Conservation (phyloP, 2,113 vertebrate species). For the Hippocampus comes region DNA sequence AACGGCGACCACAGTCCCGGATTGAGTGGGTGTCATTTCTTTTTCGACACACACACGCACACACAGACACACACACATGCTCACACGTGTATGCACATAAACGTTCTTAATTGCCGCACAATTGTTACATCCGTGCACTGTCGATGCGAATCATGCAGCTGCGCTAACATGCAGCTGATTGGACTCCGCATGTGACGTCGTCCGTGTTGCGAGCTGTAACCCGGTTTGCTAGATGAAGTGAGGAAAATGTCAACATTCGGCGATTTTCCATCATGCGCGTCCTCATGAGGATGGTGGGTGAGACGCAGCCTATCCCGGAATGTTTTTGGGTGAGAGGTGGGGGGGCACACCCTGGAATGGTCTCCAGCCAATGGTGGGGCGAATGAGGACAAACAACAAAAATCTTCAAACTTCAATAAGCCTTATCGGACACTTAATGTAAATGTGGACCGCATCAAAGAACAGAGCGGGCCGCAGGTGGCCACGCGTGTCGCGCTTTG, state of each 20-base stretch:
- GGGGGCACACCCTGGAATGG: not conserved
- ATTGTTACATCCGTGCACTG: slow-evolving; percentile 27
- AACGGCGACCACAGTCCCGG: slow-evolving; percentile 91
- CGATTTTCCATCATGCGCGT: too few species aligned
- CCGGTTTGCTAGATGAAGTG: too few species aligned
- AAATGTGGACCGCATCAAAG: not conserved
- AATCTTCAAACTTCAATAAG: not conserved
- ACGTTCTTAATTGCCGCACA: slow-evolving; percentile 12
- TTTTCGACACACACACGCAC: too few species aligned
- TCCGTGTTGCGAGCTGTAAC: too few species aligned
- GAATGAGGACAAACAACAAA: not conserved
- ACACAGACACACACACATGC: not conserved
- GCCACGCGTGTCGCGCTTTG: not conserved
- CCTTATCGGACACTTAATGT: too few species aligned
- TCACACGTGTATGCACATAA: too few species aligned
- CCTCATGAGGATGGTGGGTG: too few species aligned
- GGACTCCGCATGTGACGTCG: slow-evolving; percentile 57
- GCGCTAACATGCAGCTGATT: slow-evolving; percentile 44
- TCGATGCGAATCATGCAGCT: slow-evolving; percentile 41
- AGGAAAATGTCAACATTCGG: not conserved
- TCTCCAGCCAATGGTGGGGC: not conserved
- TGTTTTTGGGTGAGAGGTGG: too few species aligned
- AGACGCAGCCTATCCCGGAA: too few species aligned
- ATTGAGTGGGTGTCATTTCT: slow-evolving; percentile 79
- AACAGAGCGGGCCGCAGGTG: not conserved